Evolutionary conservation across 1,140 invertebrate species (phyloP), one percentile per base, ranked within the genome.

Genomic region (Brachionus calyciflorus): DNA sequence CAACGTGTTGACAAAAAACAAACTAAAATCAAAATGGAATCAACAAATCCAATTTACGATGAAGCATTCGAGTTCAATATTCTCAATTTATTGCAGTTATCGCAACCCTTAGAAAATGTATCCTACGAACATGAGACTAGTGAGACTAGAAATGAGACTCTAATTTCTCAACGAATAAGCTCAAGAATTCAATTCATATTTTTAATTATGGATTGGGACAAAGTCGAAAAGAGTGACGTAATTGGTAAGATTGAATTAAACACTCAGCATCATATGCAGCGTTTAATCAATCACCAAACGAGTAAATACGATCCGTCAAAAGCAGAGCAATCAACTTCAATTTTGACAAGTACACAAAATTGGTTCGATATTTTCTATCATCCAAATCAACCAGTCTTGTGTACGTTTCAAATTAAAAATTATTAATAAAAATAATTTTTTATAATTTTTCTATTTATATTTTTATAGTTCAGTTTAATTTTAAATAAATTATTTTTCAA

Each of bases 1-100:
- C 94, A 98, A 83, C 89, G 96, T 75, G 93, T 99, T 79, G 92
- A 93, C 44, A 99, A 99, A 87, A 98, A 98, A 88, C 98, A 98
- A 87, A 99, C 96, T 0, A 95, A 97, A 82, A 94, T 98, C 28
- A 97, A 97, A 87, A 98, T 96, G 83, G 89, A 93, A 37, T 98
- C 96, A 3, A 86, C 96, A 63, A 96, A 94, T 86, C 96, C 96
- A 0, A 93, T 99, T 55, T 99, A 97, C 87, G 98, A 99, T 85
- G 95, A 99, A 86, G 95, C 93, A 19, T 98, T 89, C 81, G 84
- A 88, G 10, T 89, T 89, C 79, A 88, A 89, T 76, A 84, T 89
- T 14, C 88, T 88, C 5, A 73, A 73, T 40, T 12, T 19, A 69
- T 69, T 41, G 41, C 78, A 77, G 12, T 68, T 76, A 44, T 63